These are phyloP conservation scores for Volucella zonaria DNA, from an alignment of 2,888 invertebrate genomes.

Conservation along the genomic window DNA sequence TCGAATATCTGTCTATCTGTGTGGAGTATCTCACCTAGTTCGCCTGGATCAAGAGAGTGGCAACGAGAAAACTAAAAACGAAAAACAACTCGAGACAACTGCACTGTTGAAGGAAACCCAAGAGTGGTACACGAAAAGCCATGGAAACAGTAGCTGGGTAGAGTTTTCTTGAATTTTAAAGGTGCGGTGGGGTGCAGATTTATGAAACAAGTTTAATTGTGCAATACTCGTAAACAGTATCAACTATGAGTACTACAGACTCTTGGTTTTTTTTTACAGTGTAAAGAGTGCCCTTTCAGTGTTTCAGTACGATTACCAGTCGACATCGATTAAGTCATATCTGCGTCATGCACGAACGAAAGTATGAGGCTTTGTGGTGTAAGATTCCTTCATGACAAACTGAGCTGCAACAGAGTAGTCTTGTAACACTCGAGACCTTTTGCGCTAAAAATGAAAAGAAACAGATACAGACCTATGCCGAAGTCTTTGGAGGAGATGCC, in stretches of 20 bases:
- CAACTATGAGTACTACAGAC: slow-evolving; percentile 4
- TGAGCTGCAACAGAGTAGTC: not conserved
- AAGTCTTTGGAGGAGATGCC: no score
- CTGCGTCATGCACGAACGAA: slow-evolving; percentile 67
- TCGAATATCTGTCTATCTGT: slow-evolving; percentile 51
- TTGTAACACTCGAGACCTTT: not conserved
- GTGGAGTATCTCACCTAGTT: slow-evolving; percentile 71
- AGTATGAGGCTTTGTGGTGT: slow-evolving; percentile 66
- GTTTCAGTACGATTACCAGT: slow-evolving; percentile 7
- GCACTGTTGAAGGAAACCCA: slow-evolving; percentile 47
- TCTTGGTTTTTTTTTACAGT: slow-evolving; percentile 9
- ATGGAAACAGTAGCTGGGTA: slow-evolving; percentile 25
- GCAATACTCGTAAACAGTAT: slow-evolving; percentile 45
- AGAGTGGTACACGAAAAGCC: slow-evolving; percentile 21
- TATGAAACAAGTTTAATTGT: slow-evolving; percentile 67
- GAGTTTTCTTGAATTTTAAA: slow-evolving; percentile 22
- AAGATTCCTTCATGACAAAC: slow-evolving; percentile 58
- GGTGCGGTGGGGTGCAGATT: slow-evolving; percentile 35
- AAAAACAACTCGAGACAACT: not conserved
- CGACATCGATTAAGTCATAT: slow-evolving; percentile 72
- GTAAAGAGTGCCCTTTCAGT: slow-evolving; percentile 65
- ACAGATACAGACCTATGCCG: no score
- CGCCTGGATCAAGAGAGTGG: slow-evolving; percentile 57
- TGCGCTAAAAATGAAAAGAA: no score
- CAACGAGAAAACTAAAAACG: not conserved